These are phyloP conservation scores for Genyomyrus donnyi DNA, from an alignment of 2,113 vertebrate species.

Conservation along the genomic window DNA sequence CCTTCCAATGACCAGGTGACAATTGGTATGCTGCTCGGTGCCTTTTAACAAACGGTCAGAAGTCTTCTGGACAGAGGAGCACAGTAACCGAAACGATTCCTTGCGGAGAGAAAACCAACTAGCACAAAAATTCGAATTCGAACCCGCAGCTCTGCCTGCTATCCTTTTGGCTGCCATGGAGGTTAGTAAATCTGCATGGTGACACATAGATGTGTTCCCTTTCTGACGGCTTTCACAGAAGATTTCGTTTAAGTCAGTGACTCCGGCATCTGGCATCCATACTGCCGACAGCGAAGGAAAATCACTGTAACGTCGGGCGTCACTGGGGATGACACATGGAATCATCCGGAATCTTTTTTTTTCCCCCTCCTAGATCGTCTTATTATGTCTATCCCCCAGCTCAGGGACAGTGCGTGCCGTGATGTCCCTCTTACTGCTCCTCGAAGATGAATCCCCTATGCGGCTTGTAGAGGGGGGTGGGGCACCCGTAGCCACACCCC, in stretches of 20 bases:
- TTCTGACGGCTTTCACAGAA: background rate
- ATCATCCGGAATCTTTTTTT: background rate
- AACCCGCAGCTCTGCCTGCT: background rate
- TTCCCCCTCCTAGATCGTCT: background rate
- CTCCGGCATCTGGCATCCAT: background rate
- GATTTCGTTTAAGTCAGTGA: background rate
- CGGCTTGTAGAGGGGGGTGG: background rate
- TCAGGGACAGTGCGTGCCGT: background rate
- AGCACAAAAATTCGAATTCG: background rate
- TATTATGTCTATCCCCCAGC: background rate
- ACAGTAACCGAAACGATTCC: background rate
- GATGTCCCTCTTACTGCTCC: background rate
- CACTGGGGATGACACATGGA: background rate
- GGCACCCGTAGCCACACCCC: conserved; percentile 1
- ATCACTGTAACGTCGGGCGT: background rate
- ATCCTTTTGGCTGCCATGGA: background rate
- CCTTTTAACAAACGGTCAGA: background rate
- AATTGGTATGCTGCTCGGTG: background rate
- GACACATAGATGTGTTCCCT: background rate
- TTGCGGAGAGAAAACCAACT: background rate
- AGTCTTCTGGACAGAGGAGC: background rate
- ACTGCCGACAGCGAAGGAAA: background rate
- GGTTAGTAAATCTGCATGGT: background rate
- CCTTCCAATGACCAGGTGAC: background rate
- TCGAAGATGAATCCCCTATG: background rate